These are phyloP conservation scores for Cacoxenus indagator DNA, from an alignment of 2,888 invertebrate genomes.

Conservation along the genomic window DNA sequence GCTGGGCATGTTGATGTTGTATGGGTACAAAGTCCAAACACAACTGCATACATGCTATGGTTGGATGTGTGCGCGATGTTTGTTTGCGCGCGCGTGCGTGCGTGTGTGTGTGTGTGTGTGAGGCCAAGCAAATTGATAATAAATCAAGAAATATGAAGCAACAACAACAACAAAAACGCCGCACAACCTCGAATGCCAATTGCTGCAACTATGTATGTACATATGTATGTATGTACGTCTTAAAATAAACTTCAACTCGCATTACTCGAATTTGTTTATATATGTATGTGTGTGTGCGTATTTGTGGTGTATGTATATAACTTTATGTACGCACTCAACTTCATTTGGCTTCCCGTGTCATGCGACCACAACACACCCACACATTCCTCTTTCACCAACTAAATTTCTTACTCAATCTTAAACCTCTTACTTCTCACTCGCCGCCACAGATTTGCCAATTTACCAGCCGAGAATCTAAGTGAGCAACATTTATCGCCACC, in stretches of 20 bases:
- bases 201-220: no score
- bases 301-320: neutral
- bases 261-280: neutral
- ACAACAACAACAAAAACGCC: constrained; percentile 8
- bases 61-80: constrained; percentile 27
- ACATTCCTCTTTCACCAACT: neutral
- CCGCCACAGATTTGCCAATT: constrained; percentile 72
- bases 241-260: constrained; percentile 36
- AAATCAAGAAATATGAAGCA: neutral
- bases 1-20: constrained; percentile 34
- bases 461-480: constrained; percentile 72
- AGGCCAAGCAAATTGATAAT: constrained; percentile 9
- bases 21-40: constrained; percentile 60
- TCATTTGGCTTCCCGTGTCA: constrained; percentile 37
- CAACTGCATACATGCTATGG: constrained; percentile 10
- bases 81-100: constrained; percentile 31
- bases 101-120: constrained; percentile 22
- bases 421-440: neutral
- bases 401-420: neutral
- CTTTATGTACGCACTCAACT: constrained; percentile 4
- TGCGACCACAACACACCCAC: neutral
- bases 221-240: no score
- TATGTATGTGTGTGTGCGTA: neutral
- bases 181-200: neutral
- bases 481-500: constrained; percentile 79